Evolutionary conservation across 2,797 vertebrate genomes (phyloP).

Genomic region (Rhinella marina): DNA sequence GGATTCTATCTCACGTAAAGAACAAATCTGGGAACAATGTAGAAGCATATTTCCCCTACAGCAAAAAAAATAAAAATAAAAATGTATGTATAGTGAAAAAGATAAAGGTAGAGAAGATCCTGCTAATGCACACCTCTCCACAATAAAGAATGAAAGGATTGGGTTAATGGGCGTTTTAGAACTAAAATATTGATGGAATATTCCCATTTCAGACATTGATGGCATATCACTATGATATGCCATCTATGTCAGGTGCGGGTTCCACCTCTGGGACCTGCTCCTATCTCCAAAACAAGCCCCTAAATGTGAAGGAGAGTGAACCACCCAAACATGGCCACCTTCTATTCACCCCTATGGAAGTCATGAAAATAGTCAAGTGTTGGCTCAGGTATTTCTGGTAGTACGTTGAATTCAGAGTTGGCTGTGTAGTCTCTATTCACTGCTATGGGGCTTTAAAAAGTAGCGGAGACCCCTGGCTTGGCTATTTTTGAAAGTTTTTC

Average conservation of each 20-base stretch:
- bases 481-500: too few relatives aligned
- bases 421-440: too few relatives aligned
- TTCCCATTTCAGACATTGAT: background rate
- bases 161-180: background rate
- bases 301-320: too few relatives aligned
- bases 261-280: too few relatives aligned
- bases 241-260: background rate
- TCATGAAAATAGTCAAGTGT: too few relatives aligned
- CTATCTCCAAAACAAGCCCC: too few relatives aligned
- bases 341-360: too few relatives aligned
- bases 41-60: background rate
- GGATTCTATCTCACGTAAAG: background rate
- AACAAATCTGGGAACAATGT: background rate
- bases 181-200: background rate
- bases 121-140: background rate
- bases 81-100: background rate
- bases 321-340: too few relatives aligned
- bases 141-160: background rate
- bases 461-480: too few relatives aligned
- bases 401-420: too few relatives aligned
- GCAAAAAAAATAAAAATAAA: background rate
- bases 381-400: too few relatives aligned
- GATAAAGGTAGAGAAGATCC: background rate
- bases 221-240: background rate
- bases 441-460: too few relatives aligned